Percentiles rank a stretch among this genome's conserved stretches.
Evolutionary conservation across 30 jellyfish, hydroid and myxozoan species (phyloP).

Genomic region (Rhopilema esculentum): DNA sequence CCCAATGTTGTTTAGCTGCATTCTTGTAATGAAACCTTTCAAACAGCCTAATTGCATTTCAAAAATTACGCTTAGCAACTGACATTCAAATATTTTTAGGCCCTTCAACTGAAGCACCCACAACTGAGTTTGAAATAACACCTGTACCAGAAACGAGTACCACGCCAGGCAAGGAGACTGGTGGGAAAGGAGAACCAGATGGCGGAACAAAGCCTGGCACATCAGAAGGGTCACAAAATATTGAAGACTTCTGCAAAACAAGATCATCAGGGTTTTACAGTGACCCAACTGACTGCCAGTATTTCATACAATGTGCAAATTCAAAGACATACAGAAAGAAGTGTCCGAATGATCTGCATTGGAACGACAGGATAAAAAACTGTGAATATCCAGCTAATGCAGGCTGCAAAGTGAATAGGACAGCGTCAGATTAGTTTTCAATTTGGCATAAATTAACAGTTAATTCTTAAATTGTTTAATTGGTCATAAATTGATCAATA

Average conservation of each 20-base stretch:
- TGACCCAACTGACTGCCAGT: conserved; percentile 58
- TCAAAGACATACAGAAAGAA: conserved; percentile 44
- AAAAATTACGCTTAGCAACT: no score
- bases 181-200: neutral
- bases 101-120: neutral
- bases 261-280: conserved; percentile 38
- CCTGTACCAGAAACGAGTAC: conserved; percentile 7
- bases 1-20: no score
- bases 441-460: no score
- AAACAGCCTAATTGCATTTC: no score
- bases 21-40: no score
- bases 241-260: conserved; percentile 51
- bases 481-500: no score
- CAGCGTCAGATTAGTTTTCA: no score
- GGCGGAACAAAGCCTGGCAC: conserved; percentile 26
- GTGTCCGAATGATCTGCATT: conserved; percentile 48
- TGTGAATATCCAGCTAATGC: conserved; percentile 58
- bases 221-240: neutral
- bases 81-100: neutral
- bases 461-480: no score
- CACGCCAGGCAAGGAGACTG: neutral
- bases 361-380: conserved; percentile 52
- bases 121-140: neutral
- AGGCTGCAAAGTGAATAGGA: conserved; percentile 7
- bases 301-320: conserved; percentile 45